Conservation (phyloP, 2,113 vertebrate genomes). For the Copsychus sechellarum region DNA sequence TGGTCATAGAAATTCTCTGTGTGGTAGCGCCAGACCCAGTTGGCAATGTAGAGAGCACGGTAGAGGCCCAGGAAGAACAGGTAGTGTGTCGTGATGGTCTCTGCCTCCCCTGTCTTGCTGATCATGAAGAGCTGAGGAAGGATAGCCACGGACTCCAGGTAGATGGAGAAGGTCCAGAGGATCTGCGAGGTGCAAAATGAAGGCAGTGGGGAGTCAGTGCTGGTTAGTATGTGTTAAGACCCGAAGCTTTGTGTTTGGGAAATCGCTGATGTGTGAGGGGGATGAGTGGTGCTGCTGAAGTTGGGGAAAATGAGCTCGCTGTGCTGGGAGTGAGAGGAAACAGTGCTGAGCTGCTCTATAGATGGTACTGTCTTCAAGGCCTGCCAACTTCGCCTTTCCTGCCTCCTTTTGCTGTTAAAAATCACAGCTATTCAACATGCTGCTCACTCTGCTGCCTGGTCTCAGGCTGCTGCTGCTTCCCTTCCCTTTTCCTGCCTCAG, state of each 20-base stretch:
- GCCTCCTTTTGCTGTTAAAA: not conserved
- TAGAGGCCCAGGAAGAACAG: slow-evolving; percentile 96
- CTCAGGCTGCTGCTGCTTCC: not conserved
- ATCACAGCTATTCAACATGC: not conserved
- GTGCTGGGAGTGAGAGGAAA: not conserved
- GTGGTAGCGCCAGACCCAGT: slow-evolving; percentile 97
- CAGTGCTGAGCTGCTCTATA: accelerated
- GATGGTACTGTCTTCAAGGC: not conserved
- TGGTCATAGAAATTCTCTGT: slow-evolving; percentile 92
- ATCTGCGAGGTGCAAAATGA: slow-evolving; percentile 74
- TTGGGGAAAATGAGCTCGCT: not conserved
- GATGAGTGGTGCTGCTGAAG: not conserved
- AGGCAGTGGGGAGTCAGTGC: not conserved
- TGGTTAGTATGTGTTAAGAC: not conserved
- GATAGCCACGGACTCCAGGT: slow-evolving; percentile 94
- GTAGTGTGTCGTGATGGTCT: slow-evolving; percentile 97
- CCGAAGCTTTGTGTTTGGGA: not conserved
- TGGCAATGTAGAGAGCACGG: slow-evolving; percentile 90
- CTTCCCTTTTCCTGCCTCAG: not conserved
- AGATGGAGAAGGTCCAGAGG: slow-evolving; percentile 98
- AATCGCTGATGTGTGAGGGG: not conserved
- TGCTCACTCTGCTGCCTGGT: not conserved
- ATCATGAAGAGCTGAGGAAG: slow-evolving; percentile 99
- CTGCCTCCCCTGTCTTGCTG: slow-evolving; percentile 93
- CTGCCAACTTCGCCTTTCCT: not conserved